These are phyloP conservation scores for Lepidotrigona ventralis DNA, from an alignment of 1,140 invertebrate species.

Conservation along the genomic window DNA sequence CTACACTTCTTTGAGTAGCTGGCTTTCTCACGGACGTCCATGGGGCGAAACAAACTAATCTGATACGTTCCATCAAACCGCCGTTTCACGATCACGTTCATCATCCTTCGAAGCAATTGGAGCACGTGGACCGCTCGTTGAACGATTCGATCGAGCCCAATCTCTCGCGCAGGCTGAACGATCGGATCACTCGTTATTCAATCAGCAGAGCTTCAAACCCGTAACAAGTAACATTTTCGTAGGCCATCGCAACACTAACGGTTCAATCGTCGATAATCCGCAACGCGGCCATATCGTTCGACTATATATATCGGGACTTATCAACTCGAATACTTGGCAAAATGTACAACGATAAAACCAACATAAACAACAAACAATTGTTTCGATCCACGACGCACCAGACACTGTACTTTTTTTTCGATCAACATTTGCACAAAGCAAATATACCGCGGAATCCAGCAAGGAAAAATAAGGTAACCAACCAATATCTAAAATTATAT, in stretches of 20 bases:
- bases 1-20: neutral
- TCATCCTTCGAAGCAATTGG: slow-evolving; percentile 19
- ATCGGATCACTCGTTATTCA: neutral
- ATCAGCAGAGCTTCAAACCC: neutral
- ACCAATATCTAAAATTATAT: neutral
- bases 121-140: slow-evolving; percentile 8
- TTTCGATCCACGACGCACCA: neutral
- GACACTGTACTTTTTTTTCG: neutral
- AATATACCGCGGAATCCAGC: neutral
- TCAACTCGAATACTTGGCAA: neutral
- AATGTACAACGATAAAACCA: neutral
- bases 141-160: slow-evolving; percentile 8
- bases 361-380: neutral
- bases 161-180: neutral
- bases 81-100: neutral
- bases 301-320: neutral
- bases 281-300: neutral
- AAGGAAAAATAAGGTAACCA: neutral
- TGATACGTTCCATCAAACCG: neutral
- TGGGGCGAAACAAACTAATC: neutral
- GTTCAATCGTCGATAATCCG: neutral
- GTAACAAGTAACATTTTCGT: slow-evolving; percentile 17
- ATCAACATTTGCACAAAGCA: neutral
- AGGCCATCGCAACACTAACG: neutral
- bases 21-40: slow-evolving; percentile 10